phyloP scores from a whole-genome alignment of 2,113 vertebrate genomes.

The Tyto alba region DNA sequence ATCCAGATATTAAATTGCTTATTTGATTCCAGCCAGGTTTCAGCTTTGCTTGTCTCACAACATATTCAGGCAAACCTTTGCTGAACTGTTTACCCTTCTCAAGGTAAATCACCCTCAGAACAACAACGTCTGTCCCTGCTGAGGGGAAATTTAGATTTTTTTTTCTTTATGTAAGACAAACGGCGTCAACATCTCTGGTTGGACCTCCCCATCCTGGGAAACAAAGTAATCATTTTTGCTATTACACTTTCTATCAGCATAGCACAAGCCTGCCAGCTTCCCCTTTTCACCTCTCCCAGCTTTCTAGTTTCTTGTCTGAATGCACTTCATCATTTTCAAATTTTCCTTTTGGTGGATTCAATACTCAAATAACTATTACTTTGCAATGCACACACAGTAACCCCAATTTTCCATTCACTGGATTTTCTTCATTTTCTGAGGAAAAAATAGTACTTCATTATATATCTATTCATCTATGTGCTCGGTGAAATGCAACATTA shows the following conservation, averaged over 20 bases:
- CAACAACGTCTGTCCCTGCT: not conserved
- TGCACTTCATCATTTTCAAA: constrained; percentile 64
- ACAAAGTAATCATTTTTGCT: constrained; percentile 28
- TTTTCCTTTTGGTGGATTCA: constrained; percentile 57
- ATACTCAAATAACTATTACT: constrained; percentile 52
- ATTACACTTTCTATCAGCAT: constrained; percentile 15
- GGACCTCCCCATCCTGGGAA: not conserved
- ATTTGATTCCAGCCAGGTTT: not conserved
- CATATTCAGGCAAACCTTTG: not conserved
- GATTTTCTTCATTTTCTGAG: constrained; percentile 63
- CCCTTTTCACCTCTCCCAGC: constrained; percentile 44
- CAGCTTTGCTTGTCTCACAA: not conserved
- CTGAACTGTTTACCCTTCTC: not conserved
- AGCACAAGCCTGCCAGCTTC: constrained; percentile 3
- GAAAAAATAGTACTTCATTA: constrained; percentile 64
- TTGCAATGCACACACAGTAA: constrained; percentile 49
- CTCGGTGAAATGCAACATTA: constrained; percentile 10
- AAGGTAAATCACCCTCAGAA: not conserved
- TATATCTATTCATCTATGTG: constrained; percentile 57
- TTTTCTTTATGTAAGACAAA: not conserved
- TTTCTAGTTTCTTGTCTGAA: constrained; percentile 62
- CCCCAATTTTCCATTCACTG: constrained; percentile 56
- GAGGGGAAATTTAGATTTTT: not conserved
- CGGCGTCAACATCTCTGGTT: not conserved
- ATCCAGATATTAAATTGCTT: not conserved